A percentile compares a stretch with the other conserved stretches of the same genome.
phyloP scores from a whole-genome alignment of 2,888 invertebrate genomes.

The Tetramorium bicarinatum region DNA sequence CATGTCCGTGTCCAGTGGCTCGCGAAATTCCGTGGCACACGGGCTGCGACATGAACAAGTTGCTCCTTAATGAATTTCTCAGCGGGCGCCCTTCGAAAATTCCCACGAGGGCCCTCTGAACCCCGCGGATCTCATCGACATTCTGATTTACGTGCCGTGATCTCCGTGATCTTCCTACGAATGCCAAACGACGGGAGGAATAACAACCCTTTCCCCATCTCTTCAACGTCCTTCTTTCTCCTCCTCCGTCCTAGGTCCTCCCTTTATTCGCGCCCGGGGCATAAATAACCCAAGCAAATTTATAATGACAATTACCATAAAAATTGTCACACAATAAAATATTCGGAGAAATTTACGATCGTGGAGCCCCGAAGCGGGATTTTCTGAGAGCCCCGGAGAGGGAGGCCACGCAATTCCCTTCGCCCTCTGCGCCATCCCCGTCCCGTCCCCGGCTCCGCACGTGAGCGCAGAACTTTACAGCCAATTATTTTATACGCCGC shows the following conservation, averaged over 20 bases:
- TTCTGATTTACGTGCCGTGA: constrained; percentile 71
- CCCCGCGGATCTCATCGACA: constrained; percentile 62
- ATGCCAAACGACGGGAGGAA: constrained; percentile 56
- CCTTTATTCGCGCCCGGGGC: constrained; percentile 66
- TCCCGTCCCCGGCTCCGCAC: constrained; percentile 54
- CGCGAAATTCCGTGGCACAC: constrained; percentile 42
- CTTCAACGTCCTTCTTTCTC: constrained; percentile 49
- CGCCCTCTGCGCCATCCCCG: constrained; percentile 24
- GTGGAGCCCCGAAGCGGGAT: constrained; percentile 41
- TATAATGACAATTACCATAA: constrained; percentile 86
- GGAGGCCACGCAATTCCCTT: constrained; percentile 47
- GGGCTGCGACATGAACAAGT: constrained; percentile 61
- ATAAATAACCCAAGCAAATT: constrained; percentile 84
- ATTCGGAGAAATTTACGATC: constrained; percentile 84
- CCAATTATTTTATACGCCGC: constrained; percentile 85
- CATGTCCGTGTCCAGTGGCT: constrained; percentile 45
- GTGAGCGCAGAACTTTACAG: constrained; percentile 82
- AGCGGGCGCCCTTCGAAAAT: constrained; percentile 70
- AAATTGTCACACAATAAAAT: constrained; percentile 86
- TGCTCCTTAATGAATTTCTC: constrained; percentile 80
- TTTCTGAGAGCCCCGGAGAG: constrained; percentile 50
- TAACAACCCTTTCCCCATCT: constrained; percentile 53
- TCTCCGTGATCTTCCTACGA: constrained; percentile 64
- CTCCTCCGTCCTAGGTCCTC: constrained; percentile 54
- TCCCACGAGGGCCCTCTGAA: constrained; percentile 48